Percentiles rank a stretch among this genome's conserved stretches.
These are phyloP conservation scores for Rhinogobio ventralis DNA, from an alignment of 2,797 vertebrate genomes.

Conservation along the genomic window DNA sequence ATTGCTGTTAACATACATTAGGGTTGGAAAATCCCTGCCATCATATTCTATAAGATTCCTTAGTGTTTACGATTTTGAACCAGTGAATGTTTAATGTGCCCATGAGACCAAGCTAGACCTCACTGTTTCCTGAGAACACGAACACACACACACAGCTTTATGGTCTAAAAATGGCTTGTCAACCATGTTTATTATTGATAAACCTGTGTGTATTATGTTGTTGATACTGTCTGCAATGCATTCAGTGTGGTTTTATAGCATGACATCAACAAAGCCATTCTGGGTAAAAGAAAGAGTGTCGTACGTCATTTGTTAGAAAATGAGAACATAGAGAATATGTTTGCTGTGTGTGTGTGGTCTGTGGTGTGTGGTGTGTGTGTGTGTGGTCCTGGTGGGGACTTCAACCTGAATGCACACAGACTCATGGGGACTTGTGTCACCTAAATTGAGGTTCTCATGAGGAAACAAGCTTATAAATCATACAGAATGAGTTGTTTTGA, in stretches of 20 bases:
- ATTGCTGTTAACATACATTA: constrained; percentile 12
- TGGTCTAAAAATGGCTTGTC: background rate
- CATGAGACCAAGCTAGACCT: constrained; percentile 69
- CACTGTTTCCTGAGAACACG: constrained; percentile 49
- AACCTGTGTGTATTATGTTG: background rate
- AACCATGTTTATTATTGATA: background rate
- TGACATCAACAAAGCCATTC: background rate
- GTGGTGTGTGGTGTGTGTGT: no score
- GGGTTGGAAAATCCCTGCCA: constrained; percentile 60
- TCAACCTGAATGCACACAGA: no score
- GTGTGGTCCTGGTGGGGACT: no score
- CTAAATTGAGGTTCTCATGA: no score
- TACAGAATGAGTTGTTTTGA: no score
- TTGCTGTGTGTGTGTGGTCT: background rate
- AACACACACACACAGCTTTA: background rate
- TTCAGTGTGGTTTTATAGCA: background rate
- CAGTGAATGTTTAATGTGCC: constrained; percentile 71
- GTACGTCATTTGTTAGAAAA: background rate
- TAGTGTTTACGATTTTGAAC: constrained; percentile 50
- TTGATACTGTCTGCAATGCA: background rate
- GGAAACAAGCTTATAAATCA: no score
- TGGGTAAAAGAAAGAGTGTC: background rate
- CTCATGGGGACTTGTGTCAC: no score
- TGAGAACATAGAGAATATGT: background rate
- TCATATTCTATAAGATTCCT: constrained; percentile 63